Base-by-base conservation (phyloP, 1,140 invertebrate genomes). In the Babylonia areolata region DNA sequence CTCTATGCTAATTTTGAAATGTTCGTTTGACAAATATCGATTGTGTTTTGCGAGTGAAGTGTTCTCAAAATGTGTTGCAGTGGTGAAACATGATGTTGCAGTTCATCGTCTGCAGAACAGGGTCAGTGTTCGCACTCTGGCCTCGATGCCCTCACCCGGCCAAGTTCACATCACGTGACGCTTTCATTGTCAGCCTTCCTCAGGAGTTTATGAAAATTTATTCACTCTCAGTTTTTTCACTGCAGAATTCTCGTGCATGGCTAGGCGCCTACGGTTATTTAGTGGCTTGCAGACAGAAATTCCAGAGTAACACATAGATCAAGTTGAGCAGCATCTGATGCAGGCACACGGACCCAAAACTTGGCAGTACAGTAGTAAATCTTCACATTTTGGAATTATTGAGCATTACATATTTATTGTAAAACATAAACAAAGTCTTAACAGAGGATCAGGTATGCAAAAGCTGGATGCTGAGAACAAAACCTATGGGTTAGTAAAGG, bases 191-290 rank as follows among this genome's bases (percentile, higher is more conserved):
- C 82, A 84, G 64, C 35, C 64, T 73, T 69, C 82, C 33, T 23
- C 54, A 17, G 39, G n/a, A n/a, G 33, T 84, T 84, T 84, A 84
- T 84, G 82, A 84, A 84, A 84, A 84, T 84, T 84, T 84, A 84
- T 84, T 73, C 82, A 84, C 35, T 20, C 64, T 82, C 64, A 31
- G 12, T 9, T 54, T 54, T 80, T 80, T 54, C 78, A n/a, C 46
- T 33, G 78, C 78, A 54, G 23, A 2, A 35, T 35, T 33, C 71
- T 31, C 6, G 12, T 35, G 71, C 33, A 5, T 35, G 33, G 12
- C 31, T 12, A 15, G 71, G 31, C 31, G n/a, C n/a, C n/a, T n/a
- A n/a, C n/a, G n/a, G n/a, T n/a, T n/a, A n/a, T n/a, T n/a, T n/a
- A n/a, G n/a, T n/a, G n/a, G n/a, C n/a, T n/a, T n/a, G n/a, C n/a